phyloP scores from a whole-genome alignment of 2,113 vertebrate species.

The Ammodytes marinus region DNA sequence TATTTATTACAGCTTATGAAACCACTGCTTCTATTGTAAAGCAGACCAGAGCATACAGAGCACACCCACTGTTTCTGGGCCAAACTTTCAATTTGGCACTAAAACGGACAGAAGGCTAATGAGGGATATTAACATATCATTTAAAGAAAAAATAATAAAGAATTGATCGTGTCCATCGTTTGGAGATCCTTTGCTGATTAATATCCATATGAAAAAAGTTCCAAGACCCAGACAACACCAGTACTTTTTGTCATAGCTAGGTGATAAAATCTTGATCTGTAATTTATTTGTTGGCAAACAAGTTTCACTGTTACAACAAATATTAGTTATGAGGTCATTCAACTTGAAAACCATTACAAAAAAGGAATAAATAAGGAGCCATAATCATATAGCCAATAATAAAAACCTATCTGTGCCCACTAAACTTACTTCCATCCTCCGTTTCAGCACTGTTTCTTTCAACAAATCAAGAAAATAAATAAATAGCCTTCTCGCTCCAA shows the following conservation, averaged over 20 bases:
- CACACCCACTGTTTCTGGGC: constrained; percentile 71
- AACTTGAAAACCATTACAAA: constrained; percentile 90
- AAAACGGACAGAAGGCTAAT: constrained; percentile 70
- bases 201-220: constrained; percentile 44
- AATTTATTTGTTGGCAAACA: constrained; percentile 98
- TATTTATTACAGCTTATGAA: constrained; percentile 82
- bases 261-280: constrained; percentile 91
- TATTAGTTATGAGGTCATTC: constrained; percentile 95
- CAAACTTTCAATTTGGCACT: constrained; percentile 66
- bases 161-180: constrained; percentile 21
- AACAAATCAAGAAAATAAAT: constrained; percentile 89
- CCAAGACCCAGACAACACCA: constrained; percentile 63
- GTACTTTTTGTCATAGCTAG: constrained; percentile 63
- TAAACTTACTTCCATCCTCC: constrained; percentile 74
- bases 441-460: constrained; percentile 66
- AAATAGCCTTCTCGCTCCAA: constrained; percentile 87
- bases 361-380: constrained; percentile 92
- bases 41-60: constrained; percentile 77
- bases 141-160: constrained; percentile 22
- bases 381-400: constrained; percentile 75
- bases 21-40: constrained; percentile 72
- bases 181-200: constrained; percentile 29
- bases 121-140: constrained; percentile 48
- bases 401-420: constrained; percentile 86
- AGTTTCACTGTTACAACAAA: constrained; percentile 98